A percentile compares a stretch with the other conserved stretches of the same genome.
These are phyloP conservation scores for Tipula vernalis DNA, from an alignment of 2,888 invertebrate species.

Conservation along the genomic window DNA sequence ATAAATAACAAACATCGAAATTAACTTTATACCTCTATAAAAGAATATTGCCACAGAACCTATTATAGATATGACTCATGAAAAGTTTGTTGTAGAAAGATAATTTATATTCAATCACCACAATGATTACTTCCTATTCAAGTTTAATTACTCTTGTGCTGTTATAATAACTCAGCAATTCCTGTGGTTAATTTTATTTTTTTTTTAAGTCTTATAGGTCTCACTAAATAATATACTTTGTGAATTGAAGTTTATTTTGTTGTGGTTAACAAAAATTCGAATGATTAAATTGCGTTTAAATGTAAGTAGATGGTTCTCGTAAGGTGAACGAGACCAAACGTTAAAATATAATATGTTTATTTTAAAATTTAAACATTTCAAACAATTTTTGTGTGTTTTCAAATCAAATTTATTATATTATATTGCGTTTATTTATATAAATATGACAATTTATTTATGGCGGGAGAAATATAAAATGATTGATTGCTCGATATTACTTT, in stretches of 20 bases:
- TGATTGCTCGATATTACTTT: neutral
- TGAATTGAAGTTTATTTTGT: too few relatives aligned
- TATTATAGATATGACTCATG: neutral
- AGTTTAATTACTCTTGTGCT: neutral
- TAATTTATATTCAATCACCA: constrained; percentile 4
- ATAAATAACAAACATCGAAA: neutral
- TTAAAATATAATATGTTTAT: too few relatives aligned
- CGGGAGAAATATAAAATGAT: neutral
- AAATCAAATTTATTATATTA: too few relatives aligned
- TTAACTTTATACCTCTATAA: neutral
- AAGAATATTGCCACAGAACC: neutral
- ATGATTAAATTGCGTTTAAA: too few relatives aligned
- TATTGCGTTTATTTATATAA: too few relatives aligned
- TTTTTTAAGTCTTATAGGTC: neutral
- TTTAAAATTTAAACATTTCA: too few relatives aligned
- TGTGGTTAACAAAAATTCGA: too few relatives aligned
- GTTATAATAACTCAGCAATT: neutral
- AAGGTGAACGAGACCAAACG: neutral
- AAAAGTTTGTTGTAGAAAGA: neutral
- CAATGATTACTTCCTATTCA: neutral
- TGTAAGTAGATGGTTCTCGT: too few relatives aligned
- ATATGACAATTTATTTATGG: neutral
- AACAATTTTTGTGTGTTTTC: too few relatives aligned
- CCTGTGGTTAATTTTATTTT: neutral
- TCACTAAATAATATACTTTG: too few relatives aligned